phyloP scores from a whole-genome alignment of 2,797 vertebrate species.

The Myotis myotis region DNA sequence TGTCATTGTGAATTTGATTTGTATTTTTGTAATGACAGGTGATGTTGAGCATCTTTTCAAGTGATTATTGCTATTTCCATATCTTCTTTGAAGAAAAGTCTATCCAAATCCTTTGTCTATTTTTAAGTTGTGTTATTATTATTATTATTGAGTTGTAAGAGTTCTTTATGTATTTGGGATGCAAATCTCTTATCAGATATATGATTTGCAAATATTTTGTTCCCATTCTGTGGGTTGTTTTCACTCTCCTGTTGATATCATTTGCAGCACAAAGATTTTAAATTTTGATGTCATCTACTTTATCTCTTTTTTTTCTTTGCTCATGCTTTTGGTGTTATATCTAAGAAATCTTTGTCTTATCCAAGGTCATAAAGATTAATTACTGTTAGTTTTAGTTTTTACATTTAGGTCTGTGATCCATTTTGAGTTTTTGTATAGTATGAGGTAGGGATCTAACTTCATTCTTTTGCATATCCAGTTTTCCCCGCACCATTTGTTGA shows the following conservation, averaged over 20 bases:
- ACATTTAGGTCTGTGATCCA: not conserved
- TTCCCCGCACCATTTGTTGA: not conserved
- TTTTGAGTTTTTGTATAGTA: not conserved
- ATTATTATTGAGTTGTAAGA: not conserved
- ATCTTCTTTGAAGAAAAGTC: not conserved
- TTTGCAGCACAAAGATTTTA: not conserved
- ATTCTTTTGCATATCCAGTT: not conserved
- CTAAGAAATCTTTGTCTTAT: constrained; percentile 1
- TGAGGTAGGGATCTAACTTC: not conserved
- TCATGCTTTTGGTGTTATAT: not conserved
- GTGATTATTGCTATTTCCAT: not conserved
- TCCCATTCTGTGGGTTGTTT: not conserved
- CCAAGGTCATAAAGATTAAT: not conserved
- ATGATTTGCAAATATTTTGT: not conserved
- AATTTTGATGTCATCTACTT: not conserved
- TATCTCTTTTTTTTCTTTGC: not conserved
- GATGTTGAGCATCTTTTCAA: not conserved
- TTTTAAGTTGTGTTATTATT: not conserved
- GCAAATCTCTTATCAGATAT: not conserved
- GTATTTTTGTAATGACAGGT: not conserved
- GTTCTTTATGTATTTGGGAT: not conserved
- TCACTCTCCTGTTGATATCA: not conserved
- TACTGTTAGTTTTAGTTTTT: not conserved
- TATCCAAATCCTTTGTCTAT: not conserved
- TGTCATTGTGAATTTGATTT: not conserved